These are phyloP conservation scores for Synergus umbraculus DNA, from an alignment of 2,888 invertebrate genomes.

Conservation along the genomic window DNA sequence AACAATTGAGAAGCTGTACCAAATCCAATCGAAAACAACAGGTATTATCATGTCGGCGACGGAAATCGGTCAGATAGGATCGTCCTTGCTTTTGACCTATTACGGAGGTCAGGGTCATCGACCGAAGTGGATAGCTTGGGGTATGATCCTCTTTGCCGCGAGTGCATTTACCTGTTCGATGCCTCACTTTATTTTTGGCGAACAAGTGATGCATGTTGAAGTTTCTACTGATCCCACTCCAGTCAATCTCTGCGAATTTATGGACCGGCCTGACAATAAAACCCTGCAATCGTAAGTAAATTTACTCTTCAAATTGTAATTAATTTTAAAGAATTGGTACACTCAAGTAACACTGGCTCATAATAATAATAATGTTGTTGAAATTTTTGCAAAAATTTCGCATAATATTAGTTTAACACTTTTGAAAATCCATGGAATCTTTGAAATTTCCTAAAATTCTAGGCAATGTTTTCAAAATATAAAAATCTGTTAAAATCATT, in stretches of 20 bases:
- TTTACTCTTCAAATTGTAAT: neutral
- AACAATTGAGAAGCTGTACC: slow-evolving; percentile 94
- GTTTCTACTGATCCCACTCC: slow-evolving; percentile 69
- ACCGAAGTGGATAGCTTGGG: slow-evolving; percentile 95
- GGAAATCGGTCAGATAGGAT: slow-evolving; percentile 95
- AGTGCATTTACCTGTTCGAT: slow-evolving; percentile 92
- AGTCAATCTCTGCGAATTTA: slow-evolving; percentile 69
- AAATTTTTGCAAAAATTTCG: too few species aligned
- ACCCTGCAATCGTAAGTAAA: slow-evolving; percentile 65
- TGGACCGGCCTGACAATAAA: slow-evolving; percentile 61
- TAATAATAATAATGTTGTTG: too few species aligned
- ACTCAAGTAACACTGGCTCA: too few species aligned
- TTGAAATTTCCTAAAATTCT: too few species aligned
- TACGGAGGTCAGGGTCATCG: slow-evolving; percentile 94
- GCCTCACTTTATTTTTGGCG: slow-evolving; percentile 92
- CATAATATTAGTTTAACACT: too few species aligned
- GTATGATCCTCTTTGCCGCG: slow-evolving; percentile 92
- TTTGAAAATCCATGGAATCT: too few species aligned
- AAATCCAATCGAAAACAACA: slow-evolving; percentile 94
- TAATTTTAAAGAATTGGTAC: too few species aligned
- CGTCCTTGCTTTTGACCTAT: slow-evolving; percentile 91
- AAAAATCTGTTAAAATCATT: too few species aligned
- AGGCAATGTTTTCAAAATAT: too few species aligned
- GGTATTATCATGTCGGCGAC: slow-evolving; percentile 94
- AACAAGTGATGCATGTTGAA: slow-evolving; percentile 81